Conservation (phyloP, 92 coral and sea anemone genomes). For the Muricea muricata region DNA sequence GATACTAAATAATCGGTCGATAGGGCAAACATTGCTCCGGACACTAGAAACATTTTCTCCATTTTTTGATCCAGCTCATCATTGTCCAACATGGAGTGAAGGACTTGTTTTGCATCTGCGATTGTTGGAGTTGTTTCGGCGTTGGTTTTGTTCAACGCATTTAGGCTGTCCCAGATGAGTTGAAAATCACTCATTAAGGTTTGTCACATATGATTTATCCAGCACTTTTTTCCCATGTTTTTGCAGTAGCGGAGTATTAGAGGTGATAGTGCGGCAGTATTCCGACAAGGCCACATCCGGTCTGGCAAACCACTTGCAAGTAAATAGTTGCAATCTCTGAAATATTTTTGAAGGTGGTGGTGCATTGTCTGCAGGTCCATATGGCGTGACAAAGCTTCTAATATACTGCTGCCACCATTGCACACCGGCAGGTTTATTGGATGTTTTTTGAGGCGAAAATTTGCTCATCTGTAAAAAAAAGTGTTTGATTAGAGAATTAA, state of each 20-base stretch:
- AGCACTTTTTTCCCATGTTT: no score
- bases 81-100: background rate
- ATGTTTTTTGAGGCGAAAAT: no score
- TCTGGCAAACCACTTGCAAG: slow-evolving; percentile 24
- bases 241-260: no score
- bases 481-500: no score
- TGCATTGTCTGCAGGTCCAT: background rate
- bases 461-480: no score
- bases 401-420: background rate
- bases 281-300: slow-evolving; percentile 4
- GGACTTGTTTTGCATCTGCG: background rate
- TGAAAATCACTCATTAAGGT: background rate
- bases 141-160: background rate
- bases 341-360: background rate
- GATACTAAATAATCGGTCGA: background rate
- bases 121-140: background rate
- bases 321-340: background rate
- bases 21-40: background rate
- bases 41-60: background rate
- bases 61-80: background rate
- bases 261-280: background rate
- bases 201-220: no score
- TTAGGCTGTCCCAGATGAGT: background rate
- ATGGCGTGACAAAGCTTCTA: background rate
- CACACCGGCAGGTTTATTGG: no score